A percentile compares a stretch with the other conserved stretches of the same genome.
Evolutionary conservation across 2,113 vertebrate genomes (phyloP).

Genomic region (Pelusios castaneus): DNA sequence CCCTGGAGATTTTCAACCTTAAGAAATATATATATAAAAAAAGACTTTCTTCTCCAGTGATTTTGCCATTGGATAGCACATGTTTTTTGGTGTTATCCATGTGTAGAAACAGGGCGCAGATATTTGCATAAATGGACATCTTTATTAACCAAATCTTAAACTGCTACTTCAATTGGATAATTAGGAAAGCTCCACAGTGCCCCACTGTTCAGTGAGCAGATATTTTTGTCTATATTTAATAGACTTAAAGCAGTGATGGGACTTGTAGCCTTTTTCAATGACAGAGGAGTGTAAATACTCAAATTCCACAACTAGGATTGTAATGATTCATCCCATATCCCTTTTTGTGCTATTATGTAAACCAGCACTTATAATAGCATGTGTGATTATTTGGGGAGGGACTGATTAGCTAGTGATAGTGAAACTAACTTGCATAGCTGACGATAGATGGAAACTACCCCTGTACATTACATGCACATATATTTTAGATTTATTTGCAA

Average conservation of each 20-base stretch:
- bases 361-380: background rate
- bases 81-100: slow-evolving; percentile 29
- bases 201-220: background rate
- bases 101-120: slow-evolving; percentile 47
- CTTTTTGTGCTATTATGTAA: background rate
- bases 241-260: background rate
- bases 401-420: background rate
- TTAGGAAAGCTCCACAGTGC: slow-evolving; percentile 11
- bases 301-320: background rate
- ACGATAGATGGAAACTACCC: background rate
- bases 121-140: slow-evolving; percentile 62
- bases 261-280: background rate
- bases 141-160: slow-evolving; percentile 45
- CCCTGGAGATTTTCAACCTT: slow-evolving; percentile 77
- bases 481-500: background rate
- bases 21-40: slow-evolving; percentile 56
- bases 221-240: background rate
- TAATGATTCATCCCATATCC: background rate
- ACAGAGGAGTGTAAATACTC: background rate
- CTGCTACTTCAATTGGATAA: slow-evolving; percentile 27
- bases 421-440: background rate
- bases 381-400: background rate
- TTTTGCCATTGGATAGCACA: slow-evolving; percentile 58
- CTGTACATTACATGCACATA: accelerated
- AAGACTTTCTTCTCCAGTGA: slow-evolving; percentile 64